phyloP scores from a whole-genome alignment of 2,113 vertebrate species.

The Seriola dumerili region DNA sequence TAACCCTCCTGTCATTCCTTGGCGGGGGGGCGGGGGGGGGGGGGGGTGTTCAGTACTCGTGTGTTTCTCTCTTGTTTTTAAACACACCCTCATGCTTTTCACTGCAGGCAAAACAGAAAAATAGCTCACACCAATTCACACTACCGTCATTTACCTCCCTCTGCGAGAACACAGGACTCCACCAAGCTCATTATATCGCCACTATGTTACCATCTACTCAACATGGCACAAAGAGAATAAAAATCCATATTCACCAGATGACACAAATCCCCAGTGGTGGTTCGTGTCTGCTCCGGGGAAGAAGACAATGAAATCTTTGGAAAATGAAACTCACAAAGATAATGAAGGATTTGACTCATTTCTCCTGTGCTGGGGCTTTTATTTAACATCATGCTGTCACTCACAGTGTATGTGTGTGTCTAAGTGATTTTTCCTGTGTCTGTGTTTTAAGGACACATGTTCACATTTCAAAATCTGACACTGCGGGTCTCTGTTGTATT shows the following conservation, averaged over 20 bases:
- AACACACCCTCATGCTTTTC: slow-evolving; percentile 18
- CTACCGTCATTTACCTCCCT: slow-evolving; percentile 5
- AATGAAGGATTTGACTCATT: slow-evolving; percentile 39
- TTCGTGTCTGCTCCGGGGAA: slow-evolving; percentile 32
- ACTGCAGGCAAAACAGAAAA: slow-evolving; percentile 22
- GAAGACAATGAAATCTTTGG: slow-evolving; percentile 50
- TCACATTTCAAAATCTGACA: slow-evolving; percentile 31
- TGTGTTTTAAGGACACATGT: slow-evolving; percentile 5
- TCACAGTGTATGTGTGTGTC: not conserved
- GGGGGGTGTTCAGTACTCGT: not conserved
- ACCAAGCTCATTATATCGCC: slow-evolving; percentile 46
- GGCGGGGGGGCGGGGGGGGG: not conserved
- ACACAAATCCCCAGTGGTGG: slow-evolving; percentile 15
- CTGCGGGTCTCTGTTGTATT: slow-evolving; percentile 3
- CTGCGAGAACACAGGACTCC: slow-evolving; percentile 21
- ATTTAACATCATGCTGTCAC: slow-evolving; percentile 27
- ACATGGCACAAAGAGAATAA: slow-evolving; percentile 12
- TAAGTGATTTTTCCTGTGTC: slow-evolving; percentile 5
- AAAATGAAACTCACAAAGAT: slow-evolving; percentile 29
- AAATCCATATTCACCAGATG: slow-evolving; percentile 22
- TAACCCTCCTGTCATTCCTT: slow-evolving; percentile 1
- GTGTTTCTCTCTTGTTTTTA: slow-evolving; percentile 10
- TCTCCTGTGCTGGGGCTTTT: not conserved
- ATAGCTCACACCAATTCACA: slow-evolving; percentile 31
- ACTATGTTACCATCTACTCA: slow-evolving; percentile 7